Evolutionary conservation across 2,797 vertebrate species (phyloP).

Genomic region (Cynopterus sphinx): DNA sequence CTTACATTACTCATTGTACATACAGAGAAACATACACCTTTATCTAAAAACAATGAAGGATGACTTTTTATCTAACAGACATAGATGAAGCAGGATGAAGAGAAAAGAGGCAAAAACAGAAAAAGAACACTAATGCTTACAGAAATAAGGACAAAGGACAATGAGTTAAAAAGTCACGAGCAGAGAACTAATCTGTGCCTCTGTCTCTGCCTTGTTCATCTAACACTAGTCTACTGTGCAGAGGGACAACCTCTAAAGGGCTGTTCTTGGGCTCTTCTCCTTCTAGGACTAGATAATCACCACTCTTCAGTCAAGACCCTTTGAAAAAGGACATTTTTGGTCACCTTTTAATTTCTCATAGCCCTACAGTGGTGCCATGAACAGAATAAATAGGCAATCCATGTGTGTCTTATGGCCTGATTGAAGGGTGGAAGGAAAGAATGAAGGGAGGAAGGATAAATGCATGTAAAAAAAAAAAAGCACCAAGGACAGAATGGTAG

Average conservation of each 20-base stretch:
- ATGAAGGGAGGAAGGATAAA: neutral
- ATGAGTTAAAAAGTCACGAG: neutral
- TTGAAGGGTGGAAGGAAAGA: neutral
- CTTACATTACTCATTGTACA: neutral
- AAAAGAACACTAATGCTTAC: neutral
- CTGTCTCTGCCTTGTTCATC: neutral
- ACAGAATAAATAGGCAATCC: neutral
- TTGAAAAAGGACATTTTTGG: neutral
- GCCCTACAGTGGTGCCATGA: neutral
- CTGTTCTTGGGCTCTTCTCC: neutral
- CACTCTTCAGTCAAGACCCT: neutral
- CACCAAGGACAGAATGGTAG: neutral
- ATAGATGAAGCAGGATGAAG: neutral
- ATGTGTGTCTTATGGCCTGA: neutral
- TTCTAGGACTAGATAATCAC: neutral
- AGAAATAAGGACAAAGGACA: neutral
- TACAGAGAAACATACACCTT: neutral
- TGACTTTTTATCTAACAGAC: neutral
- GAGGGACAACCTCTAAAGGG: neutral
- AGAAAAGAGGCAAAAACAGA: neutral
- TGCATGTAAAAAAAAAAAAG: neutral
- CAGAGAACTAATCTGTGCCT: neutral
- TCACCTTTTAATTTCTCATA: neutral
- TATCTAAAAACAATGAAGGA: neutral
- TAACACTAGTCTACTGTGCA: neutral